These are phyloP conservation scores for Albula glossodonta DNA, from an alignment of 2,113 vertebrate genomes.

Conservation along the genomic window DNA sequence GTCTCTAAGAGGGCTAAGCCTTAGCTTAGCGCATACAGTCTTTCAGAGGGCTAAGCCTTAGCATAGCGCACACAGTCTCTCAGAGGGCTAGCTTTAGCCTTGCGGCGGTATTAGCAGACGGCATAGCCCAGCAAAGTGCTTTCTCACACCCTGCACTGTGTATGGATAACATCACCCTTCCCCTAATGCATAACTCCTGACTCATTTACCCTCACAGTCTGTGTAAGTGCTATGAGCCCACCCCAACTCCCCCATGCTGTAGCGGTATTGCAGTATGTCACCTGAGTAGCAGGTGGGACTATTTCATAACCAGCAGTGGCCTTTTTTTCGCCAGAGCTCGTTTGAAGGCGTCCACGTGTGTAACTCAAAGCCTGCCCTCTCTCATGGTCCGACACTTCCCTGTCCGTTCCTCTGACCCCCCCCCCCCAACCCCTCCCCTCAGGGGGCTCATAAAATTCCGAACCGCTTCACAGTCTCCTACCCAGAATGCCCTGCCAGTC, in stretches of 20 bases:
- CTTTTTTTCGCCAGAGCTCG: not conserved
- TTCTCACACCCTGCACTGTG: not conserved
- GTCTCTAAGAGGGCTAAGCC: no score
- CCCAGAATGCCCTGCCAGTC: constrained; percentile 22
- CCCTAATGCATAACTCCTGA: not conserved
- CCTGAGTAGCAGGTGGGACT: not conserved
- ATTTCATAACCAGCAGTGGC: not conserved
- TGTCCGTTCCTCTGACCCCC: not conserved
- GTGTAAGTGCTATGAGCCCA: not conserved
- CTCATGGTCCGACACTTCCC: not conserved
- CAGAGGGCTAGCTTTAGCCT: not conserved
- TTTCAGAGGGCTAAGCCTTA: not conserved
- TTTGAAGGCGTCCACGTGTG: not conserved
- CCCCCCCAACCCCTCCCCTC: not conserved
- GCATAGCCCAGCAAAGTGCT: not conserved
- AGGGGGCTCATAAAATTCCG: constrained; percentile 15
- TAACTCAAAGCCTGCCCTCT: not conserved
- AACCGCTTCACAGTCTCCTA: constrained; percentile 14
- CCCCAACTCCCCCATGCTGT: not conserved
- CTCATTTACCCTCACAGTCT: not conserved
- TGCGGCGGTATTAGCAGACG: not conserved
- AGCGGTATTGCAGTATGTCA: not conserved
- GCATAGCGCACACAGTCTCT: no score
- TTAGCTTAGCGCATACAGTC: not conserved
- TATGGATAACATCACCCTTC: not conserved